Base-by-base conservation (phyloP, 2,797 vertebrate species). In the Florisuga fusca region DNA sequence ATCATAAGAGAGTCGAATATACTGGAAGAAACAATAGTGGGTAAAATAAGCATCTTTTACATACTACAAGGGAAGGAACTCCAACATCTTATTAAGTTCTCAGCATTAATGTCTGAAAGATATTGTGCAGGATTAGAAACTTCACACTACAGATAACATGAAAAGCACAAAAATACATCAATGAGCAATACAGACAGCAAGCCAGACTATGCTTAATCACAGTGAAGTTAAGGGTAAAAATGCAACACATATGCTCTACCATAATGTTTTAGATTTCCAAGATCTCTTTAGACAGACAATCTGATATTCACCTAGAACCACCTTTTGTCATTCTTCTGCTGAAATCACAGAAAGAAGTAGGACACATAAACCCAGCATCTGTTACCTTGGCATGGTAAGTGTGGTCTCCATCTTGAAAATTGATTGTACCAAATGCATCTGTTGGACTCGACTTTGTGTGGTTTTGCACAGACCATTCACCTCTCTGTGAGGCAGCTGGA, bases 321-420 rank as follows among this genome's bases (percentile, higher is more conserved):
- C 26, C 51, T 84, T 53, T 75, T 84, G 17, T 12, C 23, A 67
- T 91, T 72, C 66, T 63, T 27, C 38, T 5, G 12, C 13, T 50
- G 22, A 57, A 87, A 73, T 41, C 55, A 69, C 41, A 73, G 69
- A 71, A 63, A n/a, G 22, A 62, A 81, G 3, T 71, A 2, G 2
- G 23, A 38, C 12, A 41, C 50, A 54, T 14, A 77, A 80, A 54
- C 3, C 5, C 26, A 69, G 17, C 12, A 26, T 26, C 64, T 31
- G 29, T 84, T 94, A 92, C 99, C 99, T 99, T 99, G 78, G 99
- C 99, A 34, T 99, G 98, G 94, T 99, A 99, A n/a, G 98, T 98
- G 10, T 98, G 98, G 58, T 99, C 98, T 77, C 99, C 99, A 86
- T 99, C 99, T 97, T 99, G 98, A 96, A 99, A 99, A 97, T 98